Percentiles rank a stretch among this genome's conserved stretches.
These are phyloP conservation scores for Phytoseiulus persimilis DNA, from an alignment of 2,888 invertebrate species.

Conservation along the genomic window DNA sequence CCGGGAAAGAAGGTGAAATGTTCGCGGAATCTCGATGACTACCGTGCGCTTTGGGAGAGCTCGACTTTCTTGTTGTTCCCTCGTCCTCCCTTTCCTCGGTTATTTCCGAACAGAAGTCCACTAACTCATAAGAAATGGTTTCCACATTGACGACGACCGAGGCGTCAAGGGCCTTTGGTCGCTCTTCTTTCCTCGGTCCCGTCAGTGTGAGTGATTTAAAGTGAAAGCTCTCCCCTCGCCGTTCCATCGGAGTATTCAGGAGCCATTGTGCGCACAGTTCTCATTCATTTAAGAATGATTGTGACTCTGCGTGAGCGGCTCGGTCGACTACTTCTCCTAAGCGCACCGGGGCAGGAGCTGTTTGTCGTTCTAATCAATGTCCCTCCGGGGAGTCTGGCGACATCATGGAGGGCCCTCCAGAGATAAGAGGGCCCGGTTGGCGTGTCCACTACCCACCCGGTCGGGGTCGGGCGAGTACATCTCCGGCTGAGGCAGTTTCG, in stretches of 20 bases:
- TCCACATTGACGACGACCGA: background rate
- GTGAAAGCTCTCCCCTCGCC: background rate
- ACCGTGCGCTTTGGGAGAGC: background rate
- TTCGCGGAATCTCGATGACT: background rate
- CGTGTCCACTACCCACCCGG: background rate
- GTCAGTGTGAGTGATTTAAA: background rate
- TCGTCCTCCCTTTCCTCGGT: background rate
- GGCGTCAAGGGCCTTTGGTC: background rate
- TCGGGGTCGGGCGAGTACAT: background rate
- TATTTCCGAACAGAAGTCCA: background rate
- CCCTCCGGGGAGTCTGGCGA: background rate
- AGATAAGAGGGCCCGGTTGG: background rate
- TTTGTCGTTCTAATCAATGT: background rate
- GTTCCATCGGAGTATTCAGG: background rate
- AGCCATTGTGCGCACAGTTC: background rate
- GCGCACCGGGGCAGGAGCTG: background rate
- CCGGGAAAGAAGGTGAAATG: background rate
- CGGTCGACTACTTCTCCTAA: background rate
- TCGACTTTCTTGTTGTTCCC: background rate
- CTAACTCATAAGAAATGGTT: background rate
- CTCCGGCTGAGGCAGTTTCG: background rate
- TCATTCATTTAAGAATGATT: background rate
- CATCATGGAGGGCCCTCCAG: background rate
- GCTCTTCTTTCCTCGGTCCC: background rate
- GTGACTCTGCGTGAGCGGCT: background rate